Percentiles rank a stretch among this genome's conserved stretches.
phyloP scores from a whole-genome alignment of 2,113 vertebrate genomes.

The Mandrillus leucophaeus region DNA sequence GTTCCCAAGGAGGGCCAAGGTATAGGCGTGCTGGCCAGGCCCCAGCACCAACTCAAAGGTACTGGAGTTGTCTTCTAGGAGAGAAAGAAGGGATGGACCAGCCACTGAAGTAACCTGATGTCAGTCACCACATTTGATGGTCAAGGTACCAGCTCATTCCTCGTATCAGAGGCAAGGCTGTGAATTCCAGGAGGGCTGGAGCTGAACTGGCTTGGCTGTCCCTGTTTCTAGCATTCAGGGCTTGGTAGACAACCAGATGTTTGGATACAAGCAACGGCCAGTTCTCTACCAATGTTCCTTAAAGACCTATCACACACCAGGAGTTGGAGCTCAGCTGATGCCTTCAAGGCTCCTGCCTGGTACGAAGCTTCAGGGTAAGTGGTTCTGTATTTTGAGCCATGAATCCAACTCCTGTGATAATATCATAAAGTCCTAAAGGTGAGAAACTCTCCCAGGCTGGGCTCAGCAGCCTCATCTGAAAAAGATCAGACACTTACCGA shows the following conservation, averaged over 20 bases:
- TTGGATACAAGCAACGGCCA: rapidly evolving
- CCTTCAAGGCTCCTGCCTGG: rapidly evolving
- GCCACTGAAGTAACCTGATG: rapidly evolving
- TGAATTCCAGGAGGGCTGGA: neutral
- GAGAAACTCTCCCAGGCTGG: neutral
- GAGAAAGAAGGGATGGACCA: neutral
- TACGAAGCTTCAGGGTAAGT: neutral
- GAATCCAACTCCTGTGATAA: neutral
- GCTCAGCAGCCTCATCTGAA: neutral
- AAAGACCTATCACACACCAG: rapidly evolving
- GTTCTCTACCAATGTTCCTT: rapidly evolving
- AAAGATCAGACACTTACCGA: too few relatives aligned
- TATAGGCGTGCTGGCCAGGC: neutral
- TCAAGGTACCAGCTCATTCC: rapidly evolving
- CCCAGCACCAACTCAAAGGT: slow-evolving; percentile 67
- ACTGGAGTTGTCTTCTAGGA: neutral
- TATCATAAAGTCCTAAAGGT: rapidly evolving
- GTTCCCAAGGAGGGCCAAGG: neutral
- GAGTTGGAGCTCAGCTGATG: rapidly evolving
- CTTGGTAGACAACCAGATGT: rapidly evolving
- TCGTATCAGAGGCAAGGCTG: neutral
- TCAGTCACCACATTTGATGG: rapidly evolving
- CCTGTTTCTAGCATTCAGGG: neutral
- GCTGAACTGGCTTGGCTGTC: rapidly evolving
- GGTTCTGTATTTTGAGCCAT: rapidly evolving